These are phyloP conservation scores for Intellagama lesueurii DNA, from an alignment of 2,797 vertebrate species.

Conservation along the genomic window DNA sequence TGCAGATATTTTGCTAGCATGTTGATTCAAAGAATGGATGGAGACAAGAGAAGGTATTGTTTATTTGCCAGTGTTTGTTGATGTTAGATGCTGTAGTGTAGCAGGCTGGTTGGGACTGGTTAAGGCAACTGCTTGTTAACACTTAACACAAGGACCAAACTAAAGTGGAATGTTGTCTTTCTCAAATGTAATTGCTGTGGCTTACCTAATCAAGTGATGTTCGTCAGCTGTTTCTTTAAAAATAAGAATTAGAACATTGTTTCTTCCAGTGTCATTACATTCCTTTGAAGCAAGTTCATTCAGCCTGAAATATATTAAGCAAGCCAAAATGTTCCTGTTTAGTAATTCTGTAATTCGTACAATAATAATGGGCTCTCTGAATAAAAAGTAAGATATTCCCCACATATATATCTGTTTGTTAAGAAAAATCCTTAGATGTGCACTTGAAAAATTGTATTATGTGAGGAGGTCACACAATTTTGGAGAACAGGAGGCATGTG, in stretches of 20 bases:
- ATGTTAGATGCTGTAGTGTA: neutral
- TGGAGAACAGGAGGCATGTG: neutral
- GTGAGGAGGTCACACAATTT: neutral
- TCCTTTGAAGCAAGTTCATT: neutral
- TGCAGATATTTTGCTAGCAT: neutral
- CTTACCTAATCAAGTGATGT: neutral
- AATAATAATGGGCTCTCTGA: neutral
- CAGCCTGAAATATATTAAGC: neutral
- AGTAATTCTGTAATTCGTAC: neutral
- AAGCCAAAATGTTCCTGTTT: neutral
- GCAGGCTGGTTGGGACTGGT: neutral
- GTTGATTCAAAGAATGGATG: neutral
- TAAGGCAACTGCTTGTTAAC: neutral
- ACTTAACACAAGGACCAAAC: neutral
- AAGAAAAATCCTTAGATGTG: neutral
- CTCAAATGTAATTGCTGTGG: neutral
- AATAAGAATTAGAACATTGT: neutral
- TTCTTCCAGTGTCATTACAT: neutral
- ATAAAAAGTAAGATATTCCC: neutral
- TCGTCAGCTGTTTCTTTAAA: neutral
- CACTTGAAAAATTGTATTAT: neutral
- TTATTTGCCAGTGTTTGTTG: constrained; percentile 13
- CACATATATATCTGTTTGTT: neutral
- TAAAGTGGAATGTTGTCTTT: neutral
- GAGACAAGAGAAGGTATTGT: constrained; percentile 1